Percentiles rank a stretch among this genome's conserved stretches.
phyloP scores from a whole-genome alignment of 1,140 invertebrate genomes.

The Formica exsecta region DNA sequence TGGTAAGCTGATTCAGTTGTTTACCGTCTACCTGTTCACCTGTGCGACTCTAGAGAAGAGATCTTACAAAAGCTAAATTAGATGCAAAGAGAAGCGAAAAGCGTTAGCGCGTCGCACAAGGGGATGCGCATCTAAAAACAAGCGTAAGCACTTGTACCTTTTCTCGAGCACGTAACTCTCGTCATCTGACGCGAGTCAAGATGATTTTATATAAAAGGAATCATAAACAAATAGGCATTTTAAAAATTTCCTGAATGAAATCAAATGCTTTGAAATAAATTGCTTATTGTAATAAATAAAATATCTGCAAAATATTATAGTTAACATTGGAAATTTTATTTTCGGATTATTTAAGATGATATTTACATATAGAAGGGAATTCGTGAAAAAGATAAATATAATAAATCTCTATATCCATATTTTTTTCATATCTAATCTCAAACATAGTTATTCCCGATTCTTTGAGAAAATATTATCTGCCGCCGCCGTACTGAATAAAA shows the following conservation, averaged over 20 bases:
- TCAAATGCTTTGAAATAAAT: too few relatives aligned
- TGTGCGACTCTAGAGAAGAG: constrained; percentile 64
- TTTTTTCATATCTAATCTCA: background rate
- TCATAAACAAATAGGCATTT: background rate
- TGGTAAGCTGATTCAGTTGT: constrained; percentile 79
- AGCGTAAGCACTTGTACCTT: constrained; percentile 17
- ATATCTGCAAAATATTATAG: background rate
- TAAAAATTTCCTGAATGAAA: too few relatives aligned
- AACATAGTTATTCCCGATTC: background rate
- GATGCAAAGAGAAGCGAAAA: constrained; percentile 14
- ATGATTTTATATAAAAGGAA: background rate
- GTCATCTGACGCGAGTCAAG: background rate
- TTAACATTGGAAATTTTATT: background rate
- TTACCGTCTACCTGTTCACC: constrained; percentile 82
- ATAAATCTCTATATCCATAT: background rate
- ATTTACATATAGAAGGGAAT: background rate
- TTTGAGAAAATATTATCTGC: background rate
- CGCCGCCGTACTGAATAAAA: too few relatives aligned
- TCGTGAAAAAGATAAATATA: background rate
- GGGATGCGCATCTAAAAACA: constrained; percentile 29
- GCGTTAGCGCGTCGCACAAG: constrained; percentile 39
- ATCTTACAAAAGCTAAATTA: constrained; percentile 59
- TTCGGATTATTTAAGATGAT: background rate
- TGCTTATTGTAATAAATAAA: background rate
- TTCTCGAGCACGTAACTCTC: constrained; percentile 50